Evolutionary conservation across 2,797 vertebrate genomes (phyloP), one percentile per base, ranked within the genome.

Genomic region (Helicolenus hilgendorfi): DNA sequence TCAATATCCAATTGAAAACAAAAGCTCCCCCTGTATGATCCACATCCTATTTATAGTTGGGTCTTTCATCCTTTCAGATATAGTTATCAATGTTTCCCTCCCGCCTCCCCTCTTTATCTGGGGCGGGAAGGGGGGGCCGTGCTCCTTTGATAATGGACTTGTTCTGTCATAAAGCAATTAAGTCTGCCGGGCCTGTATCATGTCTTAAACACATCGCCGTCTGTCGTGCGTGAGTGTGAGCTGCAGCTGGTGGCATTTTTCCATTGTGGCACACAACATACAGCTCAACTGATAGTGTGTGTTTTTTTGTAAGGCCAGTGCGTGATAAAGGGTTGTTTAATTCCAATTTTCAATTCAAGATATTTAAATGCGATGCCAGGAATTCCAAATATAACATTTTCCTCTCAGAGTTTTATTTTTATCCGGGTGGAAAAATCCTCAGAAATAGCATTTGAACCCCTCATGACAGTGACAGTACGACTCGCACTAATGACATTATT

Each of bases 101-200:
- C 53, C 13, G 2, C 49, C 63, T 49, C 53, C 62, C 29, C 33
- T 79, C 68, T 77, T 85, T 89, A 90, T 94, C 81, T 89, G 65
- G 60, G 60, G 76, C 5, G 29, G 56, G 20, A 22, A 13, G 20
- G 14, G 41, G 38, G 65, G 84, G 64, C 49, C 13, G 63, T 5
- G 38, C 77, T 85, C 3, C 58, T 87, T 90, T 94, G 79, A 94
- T 95, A 91, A 88, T 83, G 71, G 81, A 81, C 90, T 87, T 93
- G 84, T 93, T 92, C 91, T 79, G 83, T 91, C 89, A 88, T 88
- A 91, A 92, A 93, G 92, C 91, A 90, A 89, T 94, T 91, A 93
- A 67, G 67, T 91, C 71, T 53, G 74, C 65, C 4, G 33, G 75
- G 73, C 74, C 70, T 79, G 72, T 80, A 58, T 93, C 77, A 45